Conservation (phyloP, 2,113 vertebrate species). For the Prochilodus magdalenae region DNA sequence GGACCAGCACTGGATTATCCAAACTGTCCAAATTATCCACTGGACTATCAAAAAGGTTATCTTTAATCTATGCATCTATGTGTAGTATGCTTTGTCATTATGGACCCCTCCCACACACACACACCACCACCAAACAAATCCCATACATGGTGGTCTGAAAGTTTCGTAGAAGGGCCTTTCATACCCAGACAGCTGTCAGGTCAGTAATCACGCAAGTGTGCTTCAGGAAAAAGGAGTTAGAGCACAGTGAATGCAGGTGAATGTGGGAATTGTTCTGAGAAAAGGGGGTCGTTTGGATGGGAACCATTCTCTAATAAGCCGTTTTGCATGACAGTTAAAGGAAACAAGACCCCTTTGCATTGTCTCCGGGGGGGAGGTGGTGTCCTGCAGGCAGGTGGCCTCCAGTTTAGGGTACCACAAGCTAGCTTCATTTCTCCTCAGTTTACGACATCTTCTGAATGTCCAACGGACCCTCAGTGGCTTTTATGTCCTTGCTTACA, state of each 20-base stretch:
- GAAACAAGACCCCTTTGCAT: constrained; percentile 38
- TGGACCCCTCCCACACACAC: neutral
- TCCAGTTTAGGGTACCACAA: constrained; percentile 18
- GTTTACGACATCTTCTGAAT: constrained; percentile 51
- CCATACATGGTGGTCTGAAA: constrained; percentile 30
- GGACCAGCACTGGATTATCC: neutral
- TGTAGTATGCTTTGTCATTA: neutral
- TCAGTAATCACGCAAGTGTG: constrained; percentile 42
- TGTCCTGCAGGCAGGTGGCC: constrained; percentile 24
- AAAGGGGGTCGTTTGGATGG: constrained; percentile 11
- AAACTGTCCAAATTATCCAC: no score
- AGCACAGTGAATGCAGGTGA: constrained; percentile 43
- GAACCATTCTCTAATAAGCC: constrained; percentile 43
- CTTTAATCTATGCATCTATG: neutral
- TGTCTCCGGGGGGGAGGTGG: constrained; percentile 14
- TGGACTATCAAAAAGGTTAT: no score
- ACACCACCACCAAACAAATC: constrained; percentile 46
- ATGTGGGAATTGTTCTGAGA: constrained; percentile 55
- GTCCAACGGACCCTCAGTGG: constrained; percentile 22
- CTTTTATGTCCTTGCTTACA: constrained; percentile 36
- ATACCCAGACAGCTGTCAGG: constrained; percentile 46
- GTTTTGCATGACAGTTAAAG: constrained; percentile 68
- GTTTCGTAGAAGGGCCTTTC: constrained; percentile 40
- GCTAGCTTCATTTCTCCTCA: constrained; percentile 48
- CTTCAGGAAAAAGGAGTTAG: constrained; percentile 69